A percentile compares a stretch with the other conserved stretches of the same genome.
phyloP scores from a whole-genome alignment of 2,113 vertebrate genomes.

The Platycercus adscitus region DNA sequence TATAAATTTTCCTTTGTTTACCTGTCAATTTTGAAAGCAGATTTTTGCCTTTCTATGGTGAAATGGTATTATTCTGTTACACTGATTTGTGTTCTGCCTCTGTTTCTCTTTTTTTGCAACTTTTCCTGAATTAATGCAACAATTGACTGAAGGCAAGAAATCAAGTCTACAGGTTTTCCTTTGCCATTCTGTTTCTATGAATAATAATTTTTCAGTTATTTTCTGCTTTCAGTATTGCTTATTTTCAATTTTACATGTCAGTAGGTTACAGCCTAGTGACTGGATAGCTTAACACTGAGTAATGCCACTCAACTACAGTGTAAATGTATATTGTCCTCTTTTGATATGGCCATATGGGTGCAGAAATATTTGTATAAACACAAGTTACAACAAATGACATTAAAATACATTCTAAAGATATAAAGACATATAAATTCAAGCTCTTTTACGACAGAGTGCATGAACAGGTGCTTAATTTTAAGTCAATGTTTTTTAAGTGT shows the following conservation, averaged over 20 bases:
- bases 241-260: neutral
- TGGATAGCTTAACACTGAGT: neutral
- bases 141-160: neutral
- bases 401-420: neutral
- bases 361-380: neutral
- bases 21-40: neutral
- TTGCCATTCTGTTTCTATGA: neutral
- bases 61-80: neutral
- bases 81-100: neutral
- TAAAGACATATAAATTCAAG: neutral
- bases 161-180: neutral
- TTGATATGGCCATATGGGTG: accelerated
- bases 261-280: neutral
- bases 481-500: neutral
- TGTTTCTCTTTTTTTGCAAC: neutral
- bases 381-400: neutral
- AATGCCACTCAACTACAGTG: neutral
- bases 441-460: neutral
- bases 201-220: neutral
- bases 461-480: neutral
- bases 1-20: neutral
- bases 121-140: neutral
- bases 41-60: neutral
- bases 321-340: neutral
- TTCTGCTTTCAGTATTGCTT: neutral